These are phyloP conservation scores for Leucoma salicis DNA, from an alignment of 2,888 invertebrate species.

Conservation along the genomic window DNA sequence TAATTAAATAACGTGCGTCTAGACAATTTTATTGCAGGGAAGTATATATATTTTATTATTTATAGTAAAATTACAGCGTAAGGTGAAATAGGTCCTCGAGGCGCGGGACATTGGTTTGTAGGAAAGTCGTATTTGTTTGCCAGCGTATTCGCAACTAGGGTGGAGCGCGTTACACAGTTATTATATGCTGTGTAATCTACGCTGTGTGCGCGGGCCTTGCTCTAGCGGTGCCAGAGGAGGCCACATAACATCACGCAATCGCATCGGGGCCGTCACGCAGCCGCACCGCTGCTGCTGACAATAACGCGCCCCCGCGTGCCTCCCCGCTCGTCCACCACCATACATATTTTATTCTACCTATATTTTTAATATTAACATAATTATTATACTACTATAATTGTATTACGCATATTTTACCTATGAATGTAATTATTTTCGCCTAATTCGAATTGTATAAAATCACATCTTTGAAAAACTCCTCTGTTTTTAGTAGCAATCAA, in stretches of 20 bases:
- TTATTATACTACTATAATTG: conserved; percentile 77
- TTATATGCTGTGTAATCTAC: neutral
- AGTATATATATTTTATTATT: conserved; percentile 78
- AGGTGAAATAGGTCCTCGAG: conserved; percentile 66
- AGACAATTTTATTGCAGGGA: conserved; percentile 78
- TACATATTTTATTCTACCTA: conserved; percentile 81
- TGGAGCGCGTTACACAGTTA: conserved; percentile 17
- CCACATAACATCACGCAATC: conserved; percentile 24
- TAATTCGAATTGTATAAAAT: conserved; percentile 82
- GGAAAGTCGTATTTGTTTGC: conserved; percentile 48
- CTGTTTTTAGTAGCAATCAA: conserved; percentile 74
- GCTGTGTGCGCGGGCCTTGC: conserved; percentile 13
- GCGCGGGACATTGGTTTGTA: conserved; percentile 59
- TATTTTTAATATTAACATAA: conserved; percentile 82
- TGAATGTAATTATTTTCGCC: conserved; percentile 81
- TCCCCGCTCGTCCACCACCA: conserved; percentile 74
- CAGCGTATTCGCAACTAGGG: conserved; percentile 35
- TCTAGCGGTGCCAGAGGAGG: conserved; percentile 11
- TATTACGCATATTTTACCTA: conserved; percentile 77
- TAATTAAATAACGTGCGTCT: conserved; percentile 76
- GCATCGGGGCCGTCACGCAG: conserved; percentile 19
- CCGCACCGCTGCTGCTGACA: conserved; percentile 55
- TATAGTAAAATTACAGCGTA: conserved; percentile 76
- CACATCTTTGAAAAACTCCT: conserved; percentile 75
- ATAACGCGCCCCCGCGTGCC: conserved; percentile 64